These are phyloP conservation scores for Coreius guichenoti DNA, from an alignment of 2,797 vertebrate genomes.

Conservation along the genomic window DNA sequence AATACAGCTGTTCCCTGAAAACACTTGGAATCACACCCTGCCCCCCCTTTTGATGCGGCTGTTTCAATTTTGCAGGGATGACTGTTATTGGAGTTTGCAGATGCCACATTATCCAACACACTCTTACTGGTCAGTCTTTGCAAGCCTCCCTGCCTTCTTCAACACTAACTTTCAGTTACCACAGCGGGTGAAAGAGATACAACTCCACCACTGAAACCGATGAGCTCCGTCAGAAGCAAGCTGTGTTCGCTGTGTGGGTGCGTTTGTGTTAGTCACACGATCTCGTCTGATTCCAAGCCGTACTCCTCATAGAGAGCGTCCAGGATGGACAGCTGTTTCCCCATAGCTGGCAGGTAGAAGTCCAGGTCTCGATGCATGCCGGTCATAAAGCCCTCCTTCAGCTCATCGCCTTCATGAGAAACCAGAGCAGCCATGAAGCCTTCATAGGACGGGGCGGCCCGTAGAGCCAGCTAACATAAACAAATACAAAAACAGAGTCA, in stretches of 20 bases:
- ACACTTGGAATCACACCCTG: constrained; percentile 22
- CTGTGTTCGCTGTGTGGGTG: not conserved
- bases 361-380: constrained; percentile 91
- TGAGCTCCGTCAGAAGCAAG: constrained; percentile 2
- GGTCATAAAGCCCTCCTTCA: constrained; percentile 82
- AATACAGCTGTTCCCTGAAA: constrained; percentile 51
- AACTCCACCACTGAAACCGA: not conserved
- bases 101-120: not conserved
- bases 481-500: constrained; percentile 6
- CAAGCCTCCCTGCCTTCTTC: not conserved
- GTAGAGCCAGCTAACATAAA: constrained; percentile 87
- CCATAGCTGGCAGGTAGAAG: constrained; percentile 94
- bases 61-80: constrained; percentile 1
- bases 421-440: constrained; percentile 90
- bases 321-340: constrained; percentile 89
- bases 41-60: not conserved
- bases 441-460: constrained; percentile 91
- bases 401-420: constrained; percentile 84
- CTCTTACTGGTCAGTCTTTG: not conserved
- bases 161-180: constrained; percentile 4
- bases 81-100: not conserved
- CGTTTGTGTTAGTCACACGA: constrained; percentile 82
- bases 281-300: constrained; percentile 94
- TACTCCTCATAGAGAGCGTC: constrained; percentile 92
- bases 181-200: constrained; percentile 1